A percentile compares a stretch with the other conserved stretches of the same genome.
phyloP scores from a whole-genome alignment of 2,113 vertebrate species.

The Myocastor coypus region DNA sequence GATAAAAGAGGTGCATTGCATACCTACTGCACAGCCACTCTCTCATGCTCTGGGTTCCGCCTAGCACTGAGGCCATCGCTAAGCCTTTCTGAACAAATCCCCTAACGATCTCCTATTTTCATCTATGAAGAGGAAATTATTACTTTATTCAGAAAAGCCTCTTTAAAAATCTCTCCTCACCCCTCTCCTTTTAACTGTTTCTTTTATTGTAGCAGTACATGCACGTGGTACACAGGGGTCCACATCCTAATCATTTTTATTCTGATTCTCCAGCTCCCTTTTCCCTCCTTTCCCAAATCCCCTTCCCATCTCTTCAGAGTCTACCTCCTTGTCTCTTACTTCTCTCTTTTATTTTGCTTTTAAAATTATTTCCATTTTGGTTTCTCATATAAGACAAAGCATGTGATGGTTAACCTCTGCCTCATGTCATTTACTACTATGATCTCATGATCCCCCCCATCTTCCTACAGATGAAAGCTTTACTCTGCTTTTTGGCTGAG shows the following conservation, averaged over 20 bases:
- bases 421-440: not conserved
- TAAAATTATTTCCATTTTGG: not conserved
- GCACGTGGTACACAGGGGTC: not conserved
- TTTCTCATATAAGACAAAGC: not conserved
- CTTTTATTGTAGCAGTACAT: not conserved
- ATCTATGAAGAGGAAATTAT: constrained; percentile 3
- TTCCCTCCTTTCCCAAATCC: not conserved
- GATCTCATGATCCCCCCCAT: not conserved
- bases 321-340: not conserved
- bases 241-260: not conserved
- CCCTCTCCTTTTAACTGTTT: constrained; percentile 3
- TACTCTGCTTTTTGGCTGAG: not conserved
- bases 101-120: not conserved
- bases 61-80: not conserved
- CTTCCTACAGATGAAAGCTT: not conserved
- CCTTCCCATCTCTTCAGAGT: not conserved
- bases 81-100: not conserved
- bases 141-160: constrained; percentile 4
- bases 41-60: not conserved
- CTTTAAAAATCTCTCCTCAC: not conserved
- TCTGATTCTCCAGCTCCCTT: not conserved
- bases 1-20: not conserved
- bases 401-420: not conserved
- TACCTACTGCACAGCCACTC: too few relatives aligned
- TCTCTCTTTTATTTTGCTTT: not conserved